Evolutionary conservation across 30 jellyfish, hydroid and myxozoan genomes (phyloP).

Genomic region (Hydra vulgaris): DNA sequence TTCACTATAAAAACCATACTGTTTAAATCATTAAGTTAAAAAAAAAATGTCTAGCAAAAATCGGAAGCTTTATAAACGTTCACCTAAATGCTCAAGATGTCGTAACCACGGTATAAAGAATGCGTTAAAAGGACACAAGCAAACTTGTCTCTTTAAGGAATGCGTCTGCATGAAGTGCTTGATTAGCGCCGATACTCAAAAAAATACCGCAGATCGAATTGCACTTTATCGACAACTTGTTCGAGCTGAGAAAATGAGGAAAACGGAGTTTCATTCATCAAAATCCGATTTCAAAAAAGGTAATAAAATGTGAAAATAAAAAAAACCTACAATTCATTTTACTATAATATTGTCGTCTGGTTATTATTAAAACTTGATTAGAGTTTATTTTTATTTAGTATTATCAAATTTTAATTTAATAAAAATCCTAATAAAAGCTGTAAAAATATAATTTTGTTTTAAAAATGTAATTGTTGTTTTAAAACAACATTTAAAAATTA

Average conservation of each 20-base stretch:
- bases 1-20: too few species aligned
- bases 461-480: too few species aligned
- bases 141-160: slow-evolving; percentile 12
- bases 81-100: slow-evolving; percentile 29
- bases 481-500: too few species aligned
- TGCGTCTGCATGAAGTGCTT: slow-evolving; percentile 20
- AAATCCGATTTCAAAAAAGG: background rate
- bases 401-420: too few species aligned
- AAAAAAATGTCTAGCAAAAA: background rate
- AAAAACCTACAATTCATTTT: too few species aligned
- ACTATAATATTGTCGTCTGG: too few species aligned
- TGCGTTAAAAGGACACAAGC: slow-evolving; percentile 26
- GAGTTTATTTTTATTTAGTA: too few species aligned
- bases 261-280: background rate
- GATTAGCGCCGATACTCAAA: slow-evolving; percentile 24
- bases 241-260: background rate
- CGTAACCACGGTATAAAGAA: slow-evolving; percentile 24
- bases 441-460: too few species aligned
- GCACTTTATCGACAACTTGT: slow-evolving; percentile 28
- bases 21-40: background rate
- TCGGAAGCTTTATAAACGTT: background rate
- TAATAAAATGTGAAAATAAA: too few species aligned
- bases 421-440: too few species aligned
- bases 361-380: too few species aligned
- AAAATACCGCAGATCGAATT: slow-evolving; percentile 25